These are phyloP conservation scores for Eilema caniola DNA, from an alignment of 2,888 invertebrate genomes.

Conservation along the genomic window DNA sequence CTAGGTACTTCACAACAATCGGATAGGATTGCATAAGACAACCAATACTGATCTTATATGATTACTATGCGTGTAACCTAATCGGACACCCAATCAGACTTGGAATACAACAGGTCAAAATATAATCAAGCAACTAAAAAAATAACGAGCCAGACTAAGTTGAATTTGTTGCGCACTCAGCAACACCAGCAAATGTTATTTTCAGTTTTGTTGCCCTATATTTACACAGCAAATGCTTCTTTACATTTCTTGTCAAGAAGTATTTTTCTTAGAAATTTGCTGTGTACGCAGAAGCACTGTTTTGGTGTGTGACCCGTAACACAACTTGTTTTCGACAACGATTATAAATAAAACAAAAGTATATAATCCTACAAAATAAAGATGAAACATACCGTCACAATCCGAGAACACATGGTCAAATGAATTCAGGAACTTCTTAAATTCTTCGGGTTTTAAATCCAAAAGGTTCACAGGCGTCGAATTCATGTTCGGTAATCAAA, in stretches of 20 bases:
- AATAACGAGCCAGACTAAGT: too few species aligned
- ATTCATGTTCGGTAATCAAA: conserved; percentile 51
- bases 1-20: neutral
- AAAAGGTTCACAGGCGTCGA: conserved; percentile 71
- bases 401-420: conserved; percentile 92
- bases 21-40: neutral
- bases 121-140: neutral
- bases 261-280: too few species aligned
- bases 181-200: too few species aligned
- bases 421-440: conserved; percentile 86
- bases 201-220: too few species aligned
- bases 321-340: neutral
- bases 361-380: neutral
- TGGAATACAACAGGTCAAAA: too few species aligned
- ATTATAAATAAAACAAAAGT: neutral
- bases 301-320: neutral
- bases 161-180: too few species aligned
- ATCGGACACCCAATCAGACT: neutral
- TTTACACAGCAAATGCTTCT: too few species aligned
- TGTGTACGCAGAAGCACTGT: too few species aligned
- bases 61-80: neutral
- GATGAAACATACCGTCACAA: conserved; percentile 89
- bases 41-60: neutral
- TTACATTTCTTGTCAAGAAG: too few species aligned
- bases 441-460: conserved; percentile 73